These are phyloP conservation scores for Spilogale gracilis DNA, from an alignment of 2,113 vertebrate genomes.

Conservation along the genomic window DNA sequence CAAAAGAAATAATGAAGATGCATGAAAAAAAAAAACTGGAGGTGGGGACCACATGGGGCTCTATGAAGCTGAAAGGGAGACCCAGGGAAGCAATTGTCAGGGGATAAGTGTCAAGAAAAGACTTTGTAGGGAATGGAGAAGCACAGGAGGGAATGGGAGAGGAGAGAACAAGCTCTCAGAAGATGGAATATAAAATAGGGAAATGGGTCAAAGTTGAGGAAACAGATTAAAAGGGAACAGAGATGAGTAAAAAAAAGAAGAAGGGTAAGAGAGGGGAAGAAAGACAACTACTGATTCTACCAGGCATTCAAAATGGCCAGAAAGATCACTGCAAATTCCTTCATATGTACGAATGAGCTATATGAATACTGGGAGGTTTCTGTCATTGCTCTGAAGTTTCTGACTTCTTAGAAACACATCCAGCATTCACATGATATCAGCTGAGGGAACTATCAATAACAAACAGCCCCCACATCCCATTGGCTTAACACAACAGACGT, in stretches of 20 bases:
- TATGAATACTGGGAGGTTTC: neutral
- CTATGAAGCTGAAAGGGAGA: slow-evolving; percentile 80
- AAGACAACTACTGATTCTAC: slow-evolving; percentile 57
- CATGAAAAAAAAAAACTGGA: slow-evolving; percentile 37
- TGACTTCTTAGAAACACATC: slow-evolving; percentile 40
- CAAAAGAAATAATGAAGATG: slow-evolving; percentile 74
- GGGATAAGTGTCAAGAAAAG: slow-evolving; percentile 77
- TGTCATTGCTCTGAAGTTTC: neutral
- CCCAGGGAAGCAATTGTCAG: slow-evolving; percentile 70
- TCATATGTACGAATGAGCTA: neutral
- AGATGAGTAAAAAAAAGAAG: slow-evolving; percentile 74
- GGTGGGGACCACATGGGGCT: slow-evolving; percentile 64
- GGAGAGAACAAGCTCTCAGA: slow-evolving; percentile 60
- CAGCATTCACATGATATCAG: neutral
- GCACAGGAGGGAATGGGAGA: slow-evolving; percentile 27
- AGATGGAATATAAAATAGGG: slow-evolving; percentile 74
- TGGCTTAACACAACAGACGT: neutral
- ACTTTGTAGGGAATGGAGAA: slow-evolving; percentile 73
- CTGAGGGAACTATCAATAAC: neutral
- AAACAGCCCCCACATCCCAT: neutral
- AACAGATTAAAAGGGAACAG: slow-evolving; percentile 75
- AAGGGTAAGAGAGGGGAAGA: slow-evolving; percentile 66
- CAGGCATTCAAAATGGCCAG: slow-evolving; percentile 61
- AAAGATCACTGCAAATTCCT: slow-evolving; percentile 62
- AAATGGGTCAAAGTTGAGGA: slow-evolving; percentile 78